These are phyloP conservation scores for Leucoptera coffeella DNA, from an alignment of 2,888 invertebrate species.

Conservation along the genomic window DNA sequence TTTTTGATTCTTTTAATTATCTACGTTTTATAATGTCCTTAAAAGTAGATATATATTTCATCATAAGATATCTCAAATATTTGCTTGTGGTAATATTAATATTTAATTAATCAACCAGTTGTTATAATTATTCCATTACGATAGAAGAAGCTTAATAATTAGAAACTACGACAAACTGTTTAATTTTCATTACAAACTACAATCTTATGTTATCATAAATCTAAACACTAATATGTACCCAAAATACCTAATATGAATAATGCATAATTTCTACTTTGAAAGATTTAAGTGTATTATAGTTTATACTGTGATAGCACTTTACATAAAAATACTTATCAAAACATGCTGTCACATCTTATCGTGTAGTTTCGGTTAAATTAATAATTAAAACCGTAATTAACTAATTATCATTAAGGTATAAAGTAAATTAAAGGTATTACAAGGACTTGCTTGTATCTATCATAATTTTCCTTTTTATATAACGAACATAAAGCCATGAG, in stretches of 20 bases:
- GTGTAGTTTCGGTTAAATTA: slow-evolving; percentile 47
- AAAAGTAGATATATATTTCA: slow-evolving; percentile 54
- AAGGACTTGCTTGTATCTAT: slow-evolving; percentile 48
- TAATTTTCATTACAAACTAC: slow-evolving; percentile 46
- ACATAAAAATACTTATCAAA: slow-evolving; percentile 40
- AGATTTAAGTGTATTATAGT: slow-evolving; percentile 38
- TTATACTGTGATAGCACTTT: slow-evolving; percentile 41
- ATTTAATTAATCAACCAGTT: slow-evolving; percentile 53
- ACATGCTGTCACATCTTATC: slow-evolving; percentile 40
- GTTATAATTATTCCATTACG: slow-evolving; percentile 51
- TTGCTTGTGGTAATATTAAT: slow-evolving; percentile 54
- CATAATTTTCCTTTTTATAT: slow-evolving; percentile 53
- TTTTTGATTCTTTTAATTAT: slow-evolving; percentile 56
- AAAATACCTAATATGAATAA: slow-evolving; percentile 54
- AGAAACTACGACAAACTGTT: slow-evolving; percentile 51
- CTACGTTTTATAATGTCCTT: slow-evolving; percentile 57
- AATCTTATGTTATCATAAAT: slow-evolving; percentile 51
- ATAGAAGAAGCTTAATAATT: slow-evolving; percentile 55
- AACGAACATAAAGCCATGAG: slow-evolving; percentile 32
- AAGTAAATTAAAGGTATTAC: slow-evolving; percentile 30
- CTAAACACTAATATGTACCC: slow-evolving; percentile 52
- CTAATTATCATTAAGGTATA: slow-evolving; percentile 52
- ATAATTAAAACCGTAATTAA: slow-evolving; percentile 55
- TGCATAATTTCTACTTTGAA: slow-evolving; percentile 49
- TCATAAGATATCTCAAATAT: slow-evolving; percentile 56